phyloP scores from a whole-genome alignment of 2,113 vertebrate genomes.

The Lophochroa leadbeateri region DNA sequence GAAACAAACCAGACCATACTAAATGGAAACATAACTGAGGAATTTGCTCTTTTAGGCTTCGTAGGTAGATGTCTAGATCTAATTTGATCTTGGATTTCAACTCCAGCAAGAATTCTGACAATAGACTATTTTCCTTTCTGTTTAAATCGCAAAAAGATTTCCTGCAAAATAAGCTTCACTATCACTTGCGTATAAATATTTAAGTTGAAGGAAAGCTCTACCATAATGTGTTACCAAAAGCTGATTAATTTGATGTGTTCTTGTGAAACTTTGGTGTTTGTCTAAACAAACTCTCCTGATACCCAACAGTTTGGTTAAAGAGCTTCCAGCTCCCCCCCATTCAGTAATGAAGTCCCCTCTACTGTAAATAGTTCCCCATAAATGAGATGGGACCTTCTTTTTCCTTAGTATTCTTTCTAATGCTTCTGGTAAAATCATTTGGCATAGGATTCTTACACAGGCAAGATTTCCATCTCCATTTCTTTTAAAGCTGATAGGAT shows the following conservation, averaged over 20 bases:
- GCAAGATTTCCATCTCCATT: neutral
- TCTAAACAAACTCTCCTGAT: neutral
- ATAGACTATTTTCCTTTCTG: neutral
- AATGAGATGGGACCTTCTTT: neutral
- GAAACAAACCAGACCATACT: neutral
- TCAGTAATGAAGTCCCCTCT: neutral
- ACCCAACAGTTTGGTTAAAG: neutral
- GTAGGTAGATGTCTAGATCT: neutral
- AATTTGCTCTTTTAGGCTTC: neutral
- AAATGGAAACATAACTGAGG: neutral
- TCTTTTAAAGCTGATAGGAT: neutral
- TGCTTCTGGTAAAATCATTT: neutral
- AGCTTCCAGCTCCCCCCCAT: neutral
- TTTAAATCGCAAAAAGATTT: neutral
- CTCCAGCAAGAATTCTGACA: neutral
- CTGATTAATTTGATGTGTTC: neutral
- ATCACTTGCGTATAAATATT: neutral
- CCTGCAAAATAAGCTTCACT: neutral
- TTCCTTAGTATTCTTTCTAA: neutral
- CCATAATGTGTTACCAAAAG: neutral
- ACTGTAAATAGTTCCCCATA: neutral
- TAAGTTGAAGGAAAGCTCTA: neutral
- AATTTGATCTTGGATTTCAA: neutral
- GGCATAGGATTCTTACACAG: neutral
- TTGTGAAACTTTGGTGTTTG: neutral